Evolutionary conservation across 2,797 vertebrate genomes (phyloP), one percentile per base, ranked within the genome.

Genomic region (Phalloptychus januarius): DNA sequence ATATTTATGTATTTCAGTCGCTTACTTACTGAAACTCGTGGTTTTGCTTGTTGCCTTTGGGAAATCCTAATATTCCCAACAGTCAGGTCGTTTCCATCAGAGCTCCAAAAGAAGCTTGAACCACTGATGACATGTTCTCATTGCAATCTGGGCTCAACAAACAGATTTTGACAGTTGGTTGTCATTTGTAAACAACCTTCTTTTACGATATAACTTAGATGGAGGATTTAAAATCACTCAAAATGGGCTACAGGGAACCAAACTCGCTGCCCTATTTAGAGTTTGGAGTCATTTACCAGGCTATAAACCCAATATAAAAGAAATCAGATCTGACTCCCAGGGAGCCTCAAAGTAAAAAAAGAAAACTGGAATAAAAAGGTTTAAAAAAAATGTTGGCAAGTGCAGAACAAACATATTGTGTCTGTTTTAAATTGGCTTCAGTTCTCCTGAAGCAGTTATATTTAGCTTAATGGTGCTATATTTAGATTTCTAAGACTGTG

Each of bases 161-260:
- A 31, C 23, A 82, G 75, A 75, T 79, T 75, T 50, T 83, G 80
- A 86, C 75, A 72, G 75, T 16, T 33, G 69, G 61, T 36, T 80
- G 79, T 84, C 38, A 74, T 89, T 79, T 84, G 46, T 78, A 86
- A 86, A 78, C 0, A 7, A 52, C 16, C 33, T 50, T 33, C 16
- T 84, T n/a, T 6, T 28, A 33, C 10, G 18, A 38, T 69, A 44
- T 1, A 50, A 46, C n/a, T 45, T 23, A 44, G 73, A 85, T 75
- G 50, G 67, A 85, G 45, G 52, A 77, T 25, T 61, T 31, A 76
- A 73, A 73, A 4, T 61, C 28, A 36, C 23, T 25, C 20, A 65
- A 76, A 63, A 71, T 1, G 0, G 48, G 4, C 33, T 36, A 16
- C n/a, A 79, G 81, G 79, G 79, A 79, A 61, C 45, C n/a, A 25